A percentile compares a stretch with the other conserved stretches of the same genome.
phyloP scores from a whole-genome alignment of 2,113 vertebrate genomes.

The Blennius ocellaris region DNA sequence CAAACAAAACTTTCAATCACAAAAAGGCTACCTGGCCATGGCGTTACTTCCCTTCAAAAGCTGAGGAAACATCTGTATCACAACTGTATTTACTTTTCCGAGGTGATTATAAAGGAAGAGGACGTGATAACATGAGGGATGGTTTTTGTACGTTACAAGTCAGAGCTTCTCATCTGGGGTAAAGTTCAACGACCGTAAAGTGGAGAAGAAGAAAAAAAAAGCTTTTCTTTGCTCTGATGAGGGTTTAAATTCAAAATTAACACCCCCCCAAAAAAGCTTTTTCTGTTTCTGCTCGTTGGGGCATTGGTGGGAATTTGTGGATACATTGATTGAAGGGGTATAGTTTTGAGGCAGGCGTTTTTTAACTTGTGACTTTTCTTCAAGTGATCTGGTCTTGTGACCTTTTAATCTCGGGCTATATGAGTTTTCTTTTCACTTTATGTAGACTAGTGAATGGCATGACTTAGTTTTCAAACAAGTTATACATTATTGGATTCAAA shows the following conservation, averaged over 20 bases:
- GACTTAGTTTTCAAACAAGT: too few species aligned
- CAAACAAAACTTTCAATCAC: too few species aligned
- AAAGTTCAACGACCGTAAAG: conserved; percentile 46
- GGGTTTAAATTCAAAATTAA: too few species aligned
- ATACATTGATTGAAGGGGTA: too few species aligned
- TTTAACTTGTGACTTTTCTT: neutral
- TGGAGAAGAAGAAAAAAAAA: too few species aligned
- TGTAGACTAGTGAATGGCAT: too few species aligned
- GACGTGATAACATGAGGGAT: neutral
- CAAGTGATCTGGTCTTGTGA: neutral
- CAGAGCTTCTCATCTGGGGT: conserved; percentile 16
- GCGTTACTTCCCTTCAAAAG: neutral
- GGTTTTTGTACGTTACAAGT: neutral
- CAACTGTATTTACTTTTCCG: neutral
- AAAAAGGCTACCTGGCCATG: neutral
- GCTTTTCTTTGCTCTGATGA: neutral
- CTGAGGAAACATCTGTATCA: neutral
- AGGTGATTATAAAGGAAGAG: too few species aligned
- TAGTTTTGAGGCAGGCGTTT: too few species aligned
- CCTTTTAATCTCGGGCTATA: neutral
- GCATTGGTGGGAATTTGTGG: neutral
- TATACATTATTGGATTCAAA: too few species aligned
- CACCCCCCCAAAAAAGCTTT: too few species aligned
- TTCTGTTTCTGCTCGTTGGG: neutral
- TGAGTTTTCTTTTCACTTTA: too few species aligned